Evolutionary conservation across 2,888 invertebrate genomes (phyloP).

Genomic region (Heteropelma amictum): DNA sequence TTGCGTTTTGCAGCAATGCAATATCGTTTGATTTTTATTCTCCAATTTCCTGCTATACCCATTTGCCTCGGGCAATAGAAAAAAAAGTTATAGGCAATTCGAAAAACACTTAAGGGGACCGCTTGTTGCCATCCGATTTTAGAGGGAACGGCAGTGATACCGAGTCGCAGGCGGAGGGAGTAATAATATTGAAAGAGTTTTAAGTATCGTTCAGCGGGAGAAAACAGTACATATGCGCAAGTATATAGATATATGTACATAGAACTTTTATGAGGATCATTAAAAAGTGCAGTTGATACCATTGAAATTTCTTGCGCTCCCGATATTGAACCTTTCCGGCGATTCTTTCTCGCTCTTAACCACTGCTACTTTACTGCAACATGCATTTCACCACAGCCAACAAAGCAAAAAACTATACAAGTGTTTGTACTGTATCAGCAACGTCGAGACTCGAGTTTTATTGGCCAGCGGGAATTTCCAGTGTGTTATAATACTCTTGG

Average conservation of each 20-base stretch:
- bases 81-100: constrained; percentile 44
- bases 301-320: constrained; percentile 6
- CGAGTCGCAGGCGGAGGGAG: no score
- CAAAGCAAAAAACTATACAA: constrained; percentile 9
- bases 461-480: constrained; percentile 14
- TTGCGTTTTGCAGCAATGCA: background rate
- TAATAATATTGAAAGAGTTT: no score
- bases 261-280: constrained; percentile 67
- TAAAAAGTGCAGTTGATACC: constrained; percentile 66
- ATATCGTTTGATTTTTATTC: background rate
- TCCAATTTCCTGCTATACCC: constrained; percentile 3
- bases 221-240: background rate
- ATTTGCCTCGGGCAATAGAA: constrained; percentile 7
- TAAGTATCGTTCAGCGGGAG: no score
- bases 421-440: constrained; percentile 6
- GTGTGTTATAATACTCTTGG: constrained; percentile 14
- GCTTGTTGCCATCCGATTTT: constrained; percentile 20
- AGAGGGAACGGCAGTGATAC: no score
- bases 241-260: background rate
- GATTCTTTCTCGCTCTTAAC: background rate
- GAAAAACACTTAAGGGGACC: constrained; percentile 35
- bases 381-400: constrained; percentile 35
- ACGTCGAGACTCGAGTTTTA: constrained; percentile 19
- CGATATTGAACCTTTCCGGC: constrained; percentile 15
- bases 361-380: constrained; percentile 15